phyloP scores from a whole-genome alignment of 2,888 invertebrate genomes.

The Agriotes lineatus region DNA sequence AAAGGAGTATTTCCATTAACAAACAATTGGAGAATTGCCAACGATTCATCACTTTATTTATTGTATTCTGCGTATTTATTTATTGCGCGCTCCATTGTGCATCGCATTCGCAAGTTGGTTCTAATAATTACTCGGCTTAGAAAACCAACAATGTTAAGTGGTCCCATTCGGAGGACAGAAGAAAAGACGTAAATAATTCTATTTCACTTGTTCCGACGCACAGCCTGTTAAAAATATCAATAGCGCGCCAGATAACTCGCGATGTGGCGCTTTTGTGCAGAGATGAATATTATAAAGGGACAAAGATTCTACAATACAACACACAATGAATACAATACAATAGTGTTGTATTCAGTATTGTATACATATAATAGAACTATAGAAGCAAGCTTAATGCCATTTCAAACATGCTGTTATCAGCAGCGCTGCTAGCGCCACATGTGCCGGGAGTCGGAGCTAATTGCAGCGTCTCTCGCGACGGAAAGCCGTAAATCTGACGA shows the following conservation, averaged over 20 bases:
- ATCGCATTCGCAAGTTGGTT: slow-evolving; percentile 43
- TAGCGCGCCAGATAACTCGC: slow-evolving; percentile 64
- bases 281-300: slow-evolving; percentile 67
- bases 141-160: slow-evolving; percentile 49
- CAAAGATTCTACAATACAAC: slow-evolving; percentile 66
- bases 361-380: slow-evolving; percentile 66
- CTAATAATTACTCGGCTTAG: slow-evolving; percentile 46
- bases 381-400: slow-evolving; percentile 67
- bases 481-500: slow-evolving; percentile 56
- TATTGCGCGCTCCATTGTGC: slow-evolving; percentile 40
- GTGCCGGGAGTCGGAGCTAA: slow-evolving; percentile 55
- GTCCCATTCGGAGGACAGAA: slow-evolving; percentile 49
- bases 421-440: slow-evolving; percentile 53
- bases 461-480: slow-evolving; percentile 55
- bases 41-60: slow-evolving; percentile 44
- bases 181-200: slow-evolving; percentile 53
- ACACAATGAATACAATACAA: slow-evolving; percentile 65
- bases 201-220: slow-evolving; percentile 51
- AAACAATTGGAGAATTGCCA: slow-evolving; percentile 45
- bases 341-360: slow-evolving; percentile 66
- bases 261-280: slow-evolving; percentile 65
- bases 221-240: slow-evolving; percentile 63
- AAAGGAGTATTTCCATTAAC: slow-evolving; percentile 44
- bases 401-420: slow-evolving; percentile 65
- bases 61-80: slow-evolving; percentile 43